Percentiles rank a stretch among this genome's conserved stretches.
These are phyloP conservation scores for Tadarida brasiliensis DNA, from an alignment of 2,797 vertebrate species.

Conservation along the genomic window DNA sequence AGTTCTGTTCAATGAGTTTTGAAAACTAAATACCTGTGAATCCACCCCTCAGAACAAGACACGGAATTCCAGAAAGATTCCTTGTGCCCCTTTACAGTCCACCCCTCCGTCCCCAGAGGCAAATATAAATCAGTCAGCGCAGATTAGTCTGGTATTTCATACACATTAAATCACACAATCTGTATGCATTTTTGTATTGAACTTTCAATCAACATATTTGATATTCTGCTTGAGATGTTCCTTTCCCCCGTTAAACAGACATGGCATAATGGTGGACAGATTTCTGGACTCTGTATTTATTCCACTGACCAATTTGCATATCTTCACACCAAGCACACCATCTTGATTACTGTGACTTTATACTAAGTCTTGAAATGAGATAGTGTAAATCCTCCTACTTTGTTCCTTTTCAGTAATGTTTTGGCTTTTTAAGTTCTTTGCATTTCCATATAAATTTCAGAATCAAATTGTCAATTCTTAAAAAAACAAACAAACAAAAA, in stretches of 20 bases:
- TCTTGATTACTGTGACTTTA: background rate
- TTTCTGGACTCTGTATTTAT: conserved; percentile 5
- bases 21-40: background rate
- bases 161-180: background rate
- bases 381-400: background rate
- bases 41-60: background rate
- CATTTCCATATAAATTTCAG: background rate
- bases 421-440: conserved; percentile 29
- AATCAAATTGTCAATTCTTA: conserved; percentile 2
- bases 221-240: background rate
- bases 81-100: background rate
- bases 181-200: background rate
- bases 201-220: background rate
- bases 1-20: background rate
- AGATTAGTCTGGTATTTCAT: background rate
- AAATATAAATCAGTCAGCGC: background rate
- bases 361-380: background rate
- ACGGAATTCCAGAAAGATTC: background rate
- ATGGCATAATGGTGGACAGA: background rate
- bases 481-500: background rate
- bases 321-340: background rate
- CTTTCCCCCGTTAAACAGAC: background rate
- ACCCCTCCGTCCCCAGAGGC: background rate
- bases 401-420: background rate
- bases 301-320: background rate